Conservation (phyloP, 2,888 invertebrate genomes). For the Sarcophaga rosellei region DNA sequence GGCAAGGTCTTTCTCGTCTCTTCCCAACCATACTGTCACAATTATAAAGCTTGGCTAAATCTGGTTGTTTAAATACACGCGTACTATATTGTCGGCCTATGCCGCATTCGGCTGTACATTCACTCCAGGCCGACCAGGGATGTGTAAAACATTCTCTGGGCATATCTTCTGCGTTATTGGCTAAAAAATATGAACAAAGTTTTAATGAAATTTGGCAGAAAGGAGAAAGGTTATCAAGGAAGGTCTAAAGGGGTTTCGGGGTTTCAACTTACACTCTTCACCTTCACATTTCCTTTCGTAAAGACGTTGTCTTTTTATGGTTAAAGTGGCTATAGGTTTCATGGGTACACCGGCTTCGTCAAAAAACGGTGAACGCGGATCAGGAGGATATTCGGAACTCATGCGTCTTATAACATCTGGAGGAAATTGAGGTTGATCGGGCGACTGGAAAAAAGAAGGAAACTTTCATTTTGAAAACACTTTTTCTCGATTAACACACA, state of each 20-base stretch:
- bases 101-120: slow-evolving; percentile 82
- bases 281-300: slow-evolving; percentile 90
- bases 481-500: too few relatives aligned
- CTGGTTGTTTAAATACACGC: slow-evolving; percentile 78
- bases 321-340: slow-evolving; percentile 94
- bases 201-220: too few relatives aligned
- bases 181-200: slow-evolving; percentile 34
- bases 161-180: slow-evolving; percentile 77
- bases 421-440: slow-evolving; percentile 92
- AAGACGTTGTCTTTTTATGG: slow-evolving; percentile 89
- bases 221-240: too few relatives aligned
- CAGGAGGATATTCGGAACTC: slow-evolving; percentile 91
- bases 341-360: slow-evolving; percentile 88
- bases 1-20: slow-evolving; percentile 78
- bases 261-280: slow-evolving; percentile 74
- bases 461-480: too few relatives aligned
- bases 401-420: slow-evolving; percentile 92
- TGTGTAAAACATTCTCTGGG: slow-evolving; percentile 79
- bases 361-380: slow-evolving; percentile 95
- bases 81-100: slow-evolving; percentile 78
- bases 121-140: slow-evolving; percentile 83
- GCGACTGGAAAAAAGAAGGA: slow-evolving; percentile 83
- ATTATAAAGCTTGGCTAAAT: slow-evolving; percentile 75
- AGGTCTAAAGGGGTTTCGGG: too few relatives aligned
- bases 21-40: slow-evolving; percentile 72